These are phyloP conservation scores for Champsocephalus esox DNA, from an alignment of 2,797 vertebrate genomes.

Conservation along the genomic window DNA sequence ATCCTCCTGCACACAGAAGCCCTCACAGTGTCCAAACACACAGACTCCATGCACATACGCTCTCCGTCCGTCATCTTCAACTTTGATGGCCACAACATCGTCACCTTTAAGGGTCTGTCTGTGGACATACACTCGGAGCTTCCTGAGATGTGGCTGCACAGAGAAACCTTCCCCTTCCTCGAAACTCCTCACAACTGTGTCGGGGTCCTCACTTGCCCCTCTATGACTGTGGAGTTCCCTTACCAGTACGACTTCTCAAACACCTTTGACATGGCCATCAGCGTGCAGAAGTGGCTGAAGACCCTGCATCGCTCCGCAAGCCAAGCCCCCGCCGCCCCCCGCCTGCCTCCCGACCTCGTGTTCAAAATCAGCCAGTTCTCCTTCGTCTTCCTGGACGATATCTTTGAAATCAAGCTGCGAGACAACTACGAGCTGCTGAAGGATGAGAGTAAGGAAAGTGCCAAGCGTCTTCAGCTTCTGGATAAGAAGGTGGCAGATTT, in stretches of 20 bases:
- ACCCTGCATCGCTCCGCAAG: constrained; percentile 84
- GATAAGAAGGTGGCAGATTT: constrained; percentile 95
- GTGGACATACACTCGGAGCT: constrained; percentile 87
- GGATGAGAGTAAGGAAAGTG: constrained; percentile 97
- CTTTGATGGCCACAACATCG: constrained; percentile 94
- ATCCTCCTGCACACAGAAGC: constrained; percentile 88
- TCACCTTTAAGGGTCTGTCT: constrained; percentile 89
- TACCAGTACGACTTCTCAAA: constrained; percentile 97
- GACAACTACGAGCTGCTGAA: constrained; percentile 99
- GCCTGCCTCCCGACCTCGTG: constrained; percentile 91
- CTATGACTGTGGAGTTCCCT: constrained; percentile 91
- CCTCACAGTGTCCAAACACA: constrained; percentile 84
- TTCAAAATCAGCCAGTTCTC: constrained; percentile 93
- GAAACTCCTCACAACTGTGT: constrained; percentile 86
- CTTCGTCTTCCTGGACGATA: constrained; percentile 94
- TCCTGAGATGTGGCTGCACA: constrained; percentile 89
- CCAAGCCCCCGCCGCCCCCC: constrained; percentile 18
- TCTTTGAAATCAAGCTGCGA: constrained; percentile 96
- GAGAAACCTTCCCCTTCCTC: constrained; percentile 87
- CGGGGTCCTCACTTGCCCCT: constrained; percentile 91
- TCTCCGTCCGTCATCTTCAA: constrained; percentile 88
- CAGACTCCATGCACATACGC: constrained; percentile 80
- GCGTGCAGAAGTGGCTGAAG: constrained; percentile 97
- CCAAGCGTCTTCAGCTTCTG: constrained; percentile 93
- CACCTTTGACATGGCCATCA: constrained; percentile 92